Conservation (phyloP, 1,140 invertebrate genomes). For the Aphelenchoides fujianensis region DNA sequence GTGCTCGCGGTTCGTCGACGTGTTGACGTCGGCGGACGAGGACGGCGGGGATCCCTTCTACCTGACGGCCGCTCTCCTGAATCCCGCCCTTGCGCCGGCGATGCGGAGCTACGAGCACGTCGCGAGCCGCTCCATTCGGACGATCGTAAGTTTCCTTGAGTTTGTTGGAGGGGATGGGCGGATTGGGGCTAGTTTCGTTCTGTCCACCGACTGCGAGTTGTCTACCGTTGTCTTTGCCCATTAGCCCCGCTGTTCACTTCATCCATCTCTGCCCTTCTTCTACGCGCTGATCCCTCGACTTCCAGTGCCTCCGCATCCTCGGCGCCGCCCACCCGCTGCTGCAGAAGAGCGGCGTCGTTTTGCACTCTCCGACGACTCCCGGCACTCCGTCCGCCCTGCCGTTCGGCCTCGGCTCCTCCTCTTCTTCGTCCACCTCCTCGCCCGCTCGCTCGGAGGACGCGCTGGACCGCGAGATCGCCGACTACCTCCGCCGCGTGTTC, state of each 20-base stretch:
- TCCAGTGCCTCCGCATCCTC: background rate
- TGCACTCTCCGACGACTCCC: background rate
- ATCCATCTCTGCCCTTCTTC: no score
- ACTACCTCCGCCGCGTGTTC: background rate
- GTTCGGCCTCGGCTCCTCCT: no score
- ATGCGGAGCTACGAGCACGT: background rate
- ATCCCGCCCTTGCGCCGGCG: background rate
- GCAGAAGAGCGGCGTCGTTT: background rate
- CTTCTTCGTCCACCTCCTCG: no score
- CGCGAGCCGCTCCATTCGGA: background rate
- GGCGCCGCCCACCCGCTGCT: background rate
- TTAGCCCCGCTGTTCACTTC: no score
- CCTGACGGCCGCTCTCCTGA: background rate
- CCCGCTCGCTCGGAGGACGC: background rate
- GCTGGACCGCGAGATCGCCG: conserved; percentile 1
- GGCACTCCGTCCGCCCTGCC: background rate
- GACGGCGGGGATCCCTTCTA: conserved; percentile 5
- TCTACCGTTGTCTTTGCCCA: no score
- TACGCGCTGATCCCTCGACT: background rate
- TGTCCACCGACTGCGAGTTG: no score
- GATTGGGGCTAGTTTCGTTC: no score
- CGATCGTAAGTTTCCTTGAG: background rate
- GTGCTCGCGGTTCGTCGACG: conserved; percentile 1
- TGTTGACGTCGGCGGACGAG: background rate
- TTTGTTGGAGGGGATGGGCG: no score